These are phyloP conservation scores for Vulpes ferrilata DNA, from an alignment of 2,113 vertebrate genomes.

Conservation along the genomic window DNA sequence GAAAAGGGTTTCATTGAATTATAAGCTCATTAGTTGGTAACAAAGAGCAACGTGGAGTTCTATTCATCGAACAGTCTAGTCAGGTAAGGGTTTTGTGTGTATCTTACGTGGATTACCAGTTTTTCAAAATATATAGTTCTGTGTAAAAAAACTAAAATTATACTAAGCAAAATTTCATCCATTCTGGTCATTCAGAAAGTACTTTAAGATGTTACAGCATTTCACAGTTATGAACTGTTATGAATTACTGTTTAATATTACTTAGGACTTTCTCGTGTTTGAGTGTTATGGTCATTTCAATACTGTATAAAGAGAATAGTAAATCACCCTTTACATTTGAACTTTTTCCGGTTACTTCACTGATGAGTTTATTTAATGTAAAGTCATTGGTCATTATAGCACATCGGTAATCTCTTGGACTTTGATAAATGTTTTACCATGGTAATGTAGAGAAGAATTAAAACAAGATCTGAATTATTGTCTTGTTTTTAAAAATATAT, in stretches of 20 bases:
- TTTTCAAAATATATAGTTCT: slow-evolving; percentile 39
- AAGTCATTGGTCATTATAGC: slow-evolving; percentile 1
- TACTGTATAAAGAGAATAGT: slow-evolving; percentile 39
- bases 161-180: slow-evolving; percentile 36
- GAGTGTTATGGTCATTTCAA: slow-evolving; percentile 44
- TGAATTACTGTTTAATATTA: slow-evolving; percentile 58
- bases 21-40: slow-evolving; percentile 24
- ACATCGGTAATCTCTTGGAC: slow-evolving; percentile 46
- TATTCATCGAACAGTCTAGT: slow-evolving; percentile 35
- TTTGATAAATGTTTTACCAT: slow-evolving; percentile 58
- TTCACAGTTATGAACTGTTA: slow-evolving; percentile 47
- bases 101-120: slow-evolving; percentile 12
- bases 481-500: slow-evolving; percentile 50
- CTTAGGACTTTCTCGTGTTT: slow-evolving; percentile 54
- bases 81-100: slow-evolving; percentile 47
- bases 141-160: slow-evolving; percentile 51
- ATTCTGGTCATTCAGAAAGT: slow-evolving; percentile 39
- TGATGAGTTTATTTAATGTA: slow-evolving; percentile 28
- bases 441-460: slow-evolving; percentile 54
- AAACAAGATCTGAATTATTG: background rate
- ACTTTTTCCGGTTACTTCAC: slow-evolving; percentile 5
- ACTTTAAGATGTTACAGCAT: slow-evolving; percentile 41
- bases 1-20: slow-evolving; percentile 50
- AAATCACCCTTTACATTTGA: background rate
- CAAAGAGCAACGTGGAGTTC: background rate